Percentiles rank a stretch among this genome's conserved stretches.
These are phyloP conservation scores for Mormyrus lacerda DNA, from an alignment of 2,113 vertebrate species.

Conservation along the genomic window DNA sequence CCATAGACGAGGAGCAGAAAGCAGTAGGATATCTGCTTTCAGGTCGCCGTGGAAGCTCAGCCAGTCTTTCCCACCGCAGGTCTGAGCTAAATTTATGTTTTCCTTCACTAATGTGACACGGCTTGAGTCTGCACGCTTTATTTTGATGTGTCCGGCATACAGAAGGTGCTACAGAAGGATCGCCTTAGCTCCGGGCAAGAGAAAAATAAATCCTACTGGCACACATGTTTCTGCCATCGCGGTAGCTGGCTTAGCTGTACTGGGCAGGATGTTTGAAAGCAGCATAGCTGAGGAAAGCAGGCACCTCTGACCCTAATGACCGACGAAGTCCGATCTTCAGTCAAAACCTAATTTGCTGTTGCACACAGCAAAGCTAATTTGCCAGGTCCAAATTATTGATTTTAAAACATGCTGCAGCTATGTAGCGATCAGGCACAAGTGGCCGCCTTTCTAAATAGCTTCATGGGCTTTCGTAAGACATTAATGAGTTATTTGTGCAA, in stretches of 20 bases:
- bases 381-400: not conserved
- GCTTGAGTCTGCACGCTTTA: not conserved
- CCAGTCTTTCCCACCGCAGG: not conserved
- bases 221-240: not conserved
- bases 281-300: not conserved
- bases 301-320: not conserved
- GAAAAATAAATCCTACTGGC: constrained; percentile 23
- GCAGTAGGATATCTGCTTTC: not conserved
- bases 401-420: not conserved
- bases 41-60: not conserved
- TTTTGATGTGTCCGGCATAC: not conserved
- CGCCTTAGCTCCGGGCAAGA: not conserved
- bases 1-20: not conserved
- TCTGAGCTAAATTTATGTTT: not conserved
- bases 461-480: not conserved
- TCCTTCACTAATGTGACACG: not conserved
- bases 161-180: not conserved
- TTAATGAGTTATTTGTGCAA: not conserved
- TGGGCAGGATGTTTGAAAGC: not conserved
- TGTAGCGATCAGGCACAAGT: not conserved
- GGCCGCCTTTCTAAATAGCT: not conserved
- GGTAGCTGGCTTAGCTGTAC: not conserved
- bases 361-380: not conserved
- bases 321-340: not conserved
- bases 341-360: not conserved